These are phyloP conservation scores for Pachycephus smyrnensis DNA, from an alignment of 2,888 invertebrate species.

Conservation along the genomic window DNA sequence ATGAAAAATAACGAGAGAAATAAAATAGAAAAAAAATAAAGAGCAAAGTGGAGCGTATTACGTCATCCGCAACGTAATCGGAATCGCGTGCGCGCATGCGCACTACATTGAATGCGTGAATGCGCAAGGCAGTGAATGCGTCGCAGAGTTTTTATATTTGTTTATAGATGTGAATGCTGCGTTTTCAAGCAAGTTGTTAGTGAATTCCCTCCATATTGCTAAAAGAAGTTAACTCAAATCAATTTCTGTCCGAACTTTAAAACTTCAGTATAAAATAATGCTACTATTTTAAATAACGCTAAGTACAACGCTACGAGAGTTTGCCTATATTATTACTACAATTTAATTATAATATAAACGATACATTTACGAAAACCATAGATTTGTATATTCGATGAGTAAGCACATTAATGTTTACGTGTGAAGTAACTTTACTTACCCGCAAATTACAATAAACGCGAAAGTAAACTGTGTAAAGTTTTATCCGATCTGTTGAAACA, in stretches of 20 bases:
- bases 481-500: slow-evolving; percentile 43
- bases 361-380: slow-evolving; percentile 32
- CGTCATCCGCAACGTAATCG: not conserved
- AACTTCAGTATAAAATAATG: slow-evolving; percentile 57
- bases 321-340: slow-evolving; percentile 48
- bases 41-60: not conserved
- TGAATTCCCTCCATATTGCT: slow-evolving; percentile 63
- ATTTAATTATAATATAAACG: slow-evolving; percentile 25
- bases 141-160: slow-evolving; percentile 59
- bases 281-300: slow-evolving; percentile 65
- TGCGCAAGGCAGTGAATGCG: slow-evolving; percentile 25
- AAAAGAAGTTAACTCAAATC: slow-evolving; percentile 49
- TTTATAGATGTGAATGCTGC: slow-evolving; percentile 59
- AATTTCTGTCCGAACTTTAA: slow-evolving; percentile 63
- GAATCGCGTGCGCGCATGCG: not conserved
- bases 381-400: slow-evolving; percentile 62
- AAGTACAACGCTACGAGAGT: slow-evolving; percentile 62
- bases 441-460: slow-evolving; percentile 38
- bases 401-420: slow-evolving; percentile 56
- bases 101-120: slow-evolving; percentile 23
- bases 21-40: not conserved
- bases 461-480: slow-evolving; percentile 46
- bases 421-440: slow-evolving; percentile 50
- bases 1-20: not conserved
- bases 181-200: slow-evolving; percentile 62